A percentile compares a stretch with the other conserved stretches of the same genome.
Conservation (phyloP, 2,113 vertebrate genomes). For the Pelvicachromis taeniatus region DNA sequence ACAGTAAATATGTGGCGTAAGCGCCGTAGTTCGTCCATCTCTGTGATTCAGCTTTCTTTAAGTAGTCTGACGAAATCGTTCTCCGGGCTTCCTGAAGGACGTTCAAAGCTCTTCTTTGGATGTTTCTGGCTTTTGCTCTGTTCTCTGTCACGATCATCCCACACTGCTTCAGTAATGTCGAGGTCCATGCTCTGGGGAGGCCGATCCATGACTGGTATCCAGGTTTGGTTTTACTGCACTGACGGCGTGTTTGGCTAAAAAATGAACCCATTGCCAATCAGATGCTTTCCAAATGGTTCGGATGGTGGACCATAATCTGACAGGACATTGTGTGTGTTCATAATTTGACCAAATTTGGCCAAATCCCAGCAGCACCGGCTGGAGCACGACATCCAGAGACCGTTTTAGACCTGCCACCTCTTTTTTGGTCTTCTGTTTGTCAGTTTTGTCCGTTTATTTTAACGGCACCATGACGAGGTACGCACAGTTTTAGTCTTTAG, state of each 20-base stretch:
- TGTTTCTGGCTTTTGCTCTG: not conserved
- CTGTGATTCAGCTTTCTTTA: not conserved
- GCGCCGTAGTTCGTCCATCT: too few relatives aligned
- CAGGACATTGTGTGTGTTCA: not conserved
- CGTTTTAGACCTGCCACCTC: fast-evolving
- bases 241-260: not conserved
- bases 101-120: too few relatives aligned
- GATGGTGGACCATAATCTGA: not conserved
- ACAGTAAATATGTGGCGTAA: not conserved
- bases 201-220: not conserved
- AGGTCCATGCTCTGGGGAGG: not conserved
- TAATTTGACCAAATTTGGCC: not conserved
- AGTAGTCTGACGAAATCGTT: fast-evolving
- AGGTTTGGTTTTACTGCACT: not conserved
- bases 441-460: not conserved
- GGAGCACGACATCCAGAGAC: not conserved
- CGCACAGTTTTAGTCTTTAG: not conserved
- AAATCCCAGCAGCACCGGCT: not conserved
- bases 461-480: not conserved
- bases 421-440: not conserved
- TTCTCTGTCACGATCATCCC: not conserved
- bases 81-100: not conserved
- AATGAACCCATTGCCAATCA: not conserved
- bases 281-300: too few relatives aligned
- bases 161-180: not conserved